Percentiles rank a stretch among this genome's conserved stretches.
phyloP scores from a whole-genome alignment of 2,797 vertebrate genomes.

The Molossus alvarezi region DNA sequence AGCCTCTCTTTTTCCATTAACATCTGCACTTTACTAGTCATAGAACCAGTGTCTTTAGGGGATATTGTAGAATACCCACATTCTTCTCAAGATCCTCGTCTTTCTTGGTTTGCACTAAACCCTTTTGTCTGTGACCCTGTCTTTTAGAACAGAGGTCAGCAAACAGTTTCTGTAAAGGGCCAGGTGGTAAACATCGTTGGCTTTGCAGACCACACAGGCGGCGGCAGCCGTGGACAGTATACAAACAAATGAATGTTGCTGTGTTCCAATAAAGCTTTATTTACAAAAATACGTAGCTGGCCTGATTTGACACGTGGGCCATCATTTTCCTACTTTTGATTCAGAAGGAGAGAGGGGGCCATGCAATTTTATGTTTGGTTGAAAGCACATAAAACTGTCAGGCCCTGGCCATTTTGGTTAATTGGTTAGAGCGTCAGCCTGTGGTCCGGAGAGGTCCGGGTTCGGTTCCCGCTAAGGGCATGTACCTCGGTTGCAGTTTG shows the following conservation, averaged over 20 bases:
- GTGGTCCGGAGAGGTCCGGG: too few species aligned
- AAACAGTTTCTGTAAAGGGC: background rate
- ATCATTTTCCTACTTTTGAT: background rate
- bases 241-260: background rate
- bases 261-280: slow-evolving; percentile 22
- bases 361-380: background rate
- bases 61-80: background rate
- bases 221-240: background rate
- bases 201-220: fast-evolving
- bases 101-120: slow-evolving; percentile 22
- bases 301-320: background rate
- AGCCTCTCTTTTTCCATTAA: background rate
- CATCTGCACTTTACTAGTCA: background rate
- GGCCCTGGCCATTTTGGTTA: too few species aligned
- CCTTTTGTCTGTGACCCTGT: background rate
- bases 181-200: background rate
- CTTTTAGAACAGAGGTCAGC: background rate
- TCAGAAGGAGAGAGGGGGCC: slow-evolving; percentile 12
- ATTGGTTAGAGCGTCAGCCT: too few species aligned
- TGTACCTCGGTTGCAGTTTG: too few species aligned
- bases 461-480: too few species aligned
- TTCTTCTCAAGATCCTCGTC: background rate
- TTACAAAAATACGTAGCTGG: background rate
- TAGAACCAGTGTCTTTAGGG: background rate
- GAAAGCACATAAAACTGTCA: background rate